These are phyloP conservation scores for Phania funesta DNA, from an alignment of 2,888 invertebrate species.

Conservation along the genomic window DNA sequence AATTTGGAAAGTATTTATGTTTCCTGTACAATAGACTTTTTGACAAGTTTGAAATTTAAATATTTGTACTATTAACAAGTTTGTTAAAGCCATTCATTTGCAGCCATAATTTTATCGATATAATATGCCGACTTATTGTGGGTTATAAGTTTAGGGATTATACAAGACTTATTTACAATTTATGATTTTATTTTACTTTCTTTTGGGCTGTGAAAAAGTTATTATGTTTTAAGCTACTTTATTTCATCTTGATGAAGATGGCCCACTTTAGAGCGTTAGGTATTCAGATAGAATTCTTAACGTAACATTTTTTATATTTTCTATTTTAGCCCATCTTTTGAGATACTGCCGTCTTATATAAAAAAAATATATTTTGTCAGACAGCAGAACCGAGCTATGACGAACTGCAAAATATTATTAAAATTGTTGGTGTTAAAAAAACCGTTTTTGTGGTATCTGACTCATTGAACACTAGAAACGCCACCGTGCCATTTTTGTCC, in stretches of 20 bases:
- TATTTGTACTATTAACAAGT: slow-evolving; percentile 52
- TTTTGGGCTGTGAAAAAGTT: neutral
- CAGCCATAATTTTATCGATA: slow-evolving; percentile 31
- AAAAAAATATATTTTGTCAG: neutral
- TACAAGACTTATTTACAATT: neutral
- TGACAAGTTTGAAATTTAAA: slow-evolving; percentile 35
- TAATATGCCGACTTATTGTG: neutral
- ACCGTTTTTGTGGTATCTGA: too few species aligned
- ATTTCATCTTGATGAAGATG: neutral
- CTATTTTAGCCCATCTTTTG: neutral
- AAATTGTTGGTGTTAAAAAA: too few species aligned
- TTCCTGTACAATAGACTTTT: neutral
- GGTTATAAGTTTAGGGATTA: neutral
- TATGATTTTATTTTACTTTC: neutral
- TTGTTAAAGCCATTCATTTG: slow-evolving; percentile 23
- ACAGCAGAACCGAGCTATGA: neutral
- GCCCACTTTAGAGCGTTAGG: neutral
- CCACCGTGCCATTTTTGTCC: too few species aligned
- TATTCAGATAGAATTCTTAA: neutral
- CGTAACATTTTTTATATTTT: neutral
- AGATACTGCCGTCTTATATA: neutral
- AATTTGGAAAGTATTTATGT: slow-evolving; percentile 42
- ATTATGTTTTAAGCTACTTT: neutral
- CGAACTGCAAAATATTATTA: neutral
- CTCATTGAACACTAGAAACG: too few species aligned